Conservation (phyloP, 2,113 vertebrate species). For the Ursus arctos region DNA sequence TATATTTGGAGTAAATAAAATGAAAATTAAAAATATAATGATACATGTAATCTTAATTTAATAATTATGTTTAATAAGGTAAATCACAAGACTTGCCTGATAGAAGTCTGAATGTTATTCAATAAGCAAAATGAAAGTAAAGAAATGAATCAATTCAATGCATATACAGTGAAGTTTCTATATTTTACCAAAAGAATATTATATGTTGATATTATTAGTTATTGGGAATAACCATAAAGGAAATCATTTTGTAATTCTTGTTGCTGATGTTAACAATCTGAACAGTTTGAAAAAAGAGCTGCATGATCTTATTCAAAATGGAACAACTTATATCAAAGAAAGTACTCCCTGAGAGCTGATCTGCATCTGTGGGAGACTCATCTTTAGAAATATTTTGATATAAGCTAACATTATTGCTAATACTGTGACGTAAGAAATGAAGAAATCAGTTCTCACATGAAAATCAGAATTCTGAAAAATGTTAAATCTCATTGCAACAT, state of each 20-base stretch:
- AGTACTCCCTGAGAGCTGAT: constrained; percentile 20
- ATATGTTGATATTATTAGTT: not conserved
- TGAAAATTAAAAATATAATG: constrained; percentile 5
- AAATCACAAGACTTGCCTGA: not conserved
- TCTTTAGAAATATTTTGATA: constrained; percentile 79
- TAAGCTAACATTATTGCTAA: constrained; percentile 74
- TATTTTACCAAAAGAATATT: not conserved
- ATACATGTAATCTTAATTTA: not conserved
- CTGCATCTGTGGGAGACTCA: constrained; percentile 47
- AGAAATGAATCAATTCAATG: not conserved
- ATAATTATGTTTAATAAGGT: constrained; percentile 12
- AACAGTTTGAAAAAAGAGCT: constrained; percentile 61
- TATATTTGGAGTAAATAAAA: not conserved
- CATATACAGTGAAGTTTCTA: not conserved
- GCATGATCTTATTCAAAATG: constrained; percentile 75
- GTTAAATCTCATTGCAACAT: constrained; percentile 72
- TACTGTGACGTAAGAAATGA: constrained; percentile 70
- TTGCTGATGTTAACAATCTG: constrained; percentile 53
- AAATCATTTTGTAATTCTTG: not conserved
- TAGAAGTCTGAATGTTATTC: not conserved
- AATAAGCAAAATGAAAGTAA: not conserved
- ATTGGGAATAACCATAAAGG: not conserved
- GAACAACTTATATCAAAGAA: constrained; percentile 71
- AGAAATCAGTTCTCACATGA: constrained; percentile 69
- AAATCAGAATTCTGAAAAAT: constrained; percentile 74